A percentile compares a stretch with the other conserved stretches of the same genome.
These are phyloP conservation scores for Bombus vancouverensis DNA, from an alignment of 1,140 invertebrate genomes.

Conservation along the genomic window DNA sequence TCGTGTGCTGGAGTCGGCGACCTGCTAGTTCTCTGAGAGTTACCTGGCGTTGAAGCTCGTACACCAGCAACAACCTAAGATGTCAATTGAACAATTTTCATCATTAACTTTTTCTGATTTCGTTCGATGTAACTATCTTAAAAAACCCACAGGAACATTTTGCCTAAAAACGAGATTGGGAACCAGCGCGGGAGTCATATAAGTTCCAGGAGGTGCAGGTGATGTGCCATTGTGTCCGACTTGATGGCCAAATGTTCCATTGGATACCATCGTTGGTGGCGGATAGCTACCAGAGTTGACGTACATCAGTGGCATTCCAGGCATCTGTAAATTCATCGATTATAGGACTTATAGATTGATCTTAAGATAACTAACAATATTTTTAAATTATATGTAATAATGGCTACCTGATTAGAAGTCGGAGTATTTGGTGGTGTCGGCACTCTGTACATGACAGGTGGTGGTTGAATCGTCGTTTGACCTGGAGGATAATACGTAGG, in stretches of 20 bases:
- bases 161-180: slow-evolving; percentile 80
- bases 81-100: background rate
- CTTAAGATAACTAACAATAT: background rate
- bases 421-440: slow-evolving; percentile 80
- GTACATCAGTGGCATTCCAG: slow-evolving; percentile 80
- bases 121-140: too few species aligned
- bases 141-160: slow-evolving; percentile 76
- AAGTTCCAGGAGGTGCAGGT: slow-evolving; percentile 74
- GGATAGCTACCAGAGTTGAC: slow-evolving; percentile 79
- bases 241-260: slow-evolving; percentile 77
- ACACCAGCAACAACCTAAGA: slow-evolving; percentile 75
- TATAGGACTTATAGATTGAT: background rate
- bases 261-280: slow-evolving; percentile 74
- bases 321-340: slow-evolving; percentile 68
- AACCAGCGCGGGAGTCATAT: slow-evolving; percentile 77
- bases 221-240: slow-evolving; percentile 73
- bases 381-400: background rate
- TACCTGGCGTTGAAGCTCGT: slow-evolving; percentile 78
- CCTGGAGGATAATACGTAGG: slow-evolving; percentile 77
- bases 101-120: background rate
- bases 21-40: slow-evolving; percentile 78
- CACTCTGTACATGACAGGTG: slow-evolving; percentile 79
- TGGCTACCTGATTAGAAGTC: slow-evolving; percentile 76
- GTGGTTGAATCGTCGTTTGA: slow-evolving; percentile 75
- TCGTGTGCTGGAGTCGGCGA: slow-evolving; percentile 79